These are phyloP conservation scores for Apogon hyalosoma DNA, from an alignment of 2,797 vertebrate species.

Conservation along the genomic window DNA sequence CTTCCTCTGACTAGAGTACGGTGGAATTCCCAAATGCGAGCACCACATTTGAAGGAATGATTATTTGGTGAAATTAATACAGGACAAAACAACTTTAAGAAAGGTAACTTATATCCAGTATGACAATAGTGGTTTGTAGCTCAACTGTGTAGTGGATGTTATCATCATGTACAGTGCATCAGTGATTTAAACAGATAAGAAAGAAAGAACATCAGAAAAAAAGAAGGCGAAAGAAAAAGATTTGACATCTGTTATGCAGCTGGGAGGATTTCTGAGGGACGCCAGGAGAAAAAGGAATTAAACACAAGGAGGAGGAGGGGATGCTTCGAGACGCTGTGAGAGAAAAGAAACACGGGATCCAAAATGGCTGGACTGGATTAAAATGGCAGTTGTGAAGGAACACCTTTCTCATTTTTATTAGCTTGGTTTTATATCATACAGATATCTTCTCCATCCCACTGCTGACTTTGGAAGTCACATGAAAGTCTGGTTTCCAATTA, in stretches of 20 bases:
- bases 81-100: constrained; percentile 20
- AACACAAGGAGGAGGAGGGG: constrained; percentile 60
- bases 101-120: constrained; percentile 30
- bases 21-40: constrained; percentile 48
- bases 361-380: constrained; percentile 74
- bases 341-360: constrained; percentile 62
- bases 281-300: constrained; percentile 68
- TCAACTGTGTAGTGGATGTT: constrained; percentile 33
- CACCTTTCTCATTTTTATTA: constrained; percentile 37
- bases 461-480: constrained; percentile 27
- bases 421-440: constrained; percentile 15
- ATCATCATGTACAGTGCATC: constrained; percentile 7
- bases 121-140: constrained; percentile 20
- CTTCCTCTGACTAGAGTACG: constrained; percentile 47
- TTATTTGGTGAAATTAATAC: constrained; percentile 10
- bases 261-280: constrained; percentile 67
- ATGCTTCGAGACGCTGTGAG: constrained; percentile 43
- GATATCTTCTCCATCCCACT: constrained; percentile 13
- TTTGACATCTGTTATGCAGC: constrained; percentile 80
- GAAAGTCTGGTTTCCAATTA: constrained; percentile 7
- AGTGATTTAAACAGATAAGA: constrained; percentile 30
- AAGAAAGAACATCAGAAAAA: constrained; percentile 24
- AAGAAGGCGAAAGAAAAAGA: constrained; percentile 23
- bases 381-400: constrained; percentile 57
- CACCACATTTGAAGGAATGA: constrained; percentile 36